phyloP scores from a whole-genome alignment of 2,888 invertebrate genomes.

The Allacma fusca region DNA sequence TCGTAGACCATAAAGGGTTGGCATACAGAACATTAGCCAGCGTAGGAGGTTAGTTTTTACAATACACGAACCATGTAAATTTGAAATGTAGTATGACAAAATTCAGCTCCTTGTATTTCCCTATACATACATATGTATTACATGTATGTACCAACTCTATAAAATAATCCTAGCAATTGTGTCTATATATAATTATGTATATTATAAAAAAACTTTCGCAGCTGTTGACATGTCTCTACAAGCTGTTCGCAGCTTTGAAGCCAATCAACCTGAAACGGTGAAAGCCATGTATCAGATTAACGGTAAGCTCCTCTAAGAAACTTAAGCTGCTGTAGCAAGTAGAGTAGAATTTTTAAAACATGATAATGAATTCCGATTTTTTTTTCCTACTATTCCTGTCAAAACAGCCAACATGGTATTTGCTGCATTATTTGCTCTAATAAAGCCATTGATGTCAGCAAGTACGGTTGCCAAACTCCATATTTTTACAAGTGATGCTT shows the following conservation, averaged over 20 bases:
- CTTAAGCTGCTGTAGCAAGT: too few relatives aligned
- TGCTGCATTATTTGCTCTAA: conserved; percentile 29
- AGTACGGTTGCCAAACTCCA: conserved; percentile 35
- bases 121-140: too few relatives aligned
- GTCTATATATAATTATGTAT: too few relatives aligned
- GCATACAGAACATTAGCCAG: not conserved
- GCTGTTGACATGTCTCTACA: conserved; percentile 31
- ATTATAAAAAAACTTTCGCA: too few relatives aligned
- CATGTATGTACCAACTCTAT: too few relatives aligned
- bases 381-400: too few relatives aligned
- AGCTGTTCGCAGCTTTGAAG: not conserved
- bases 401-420: conserved; percentile 27
- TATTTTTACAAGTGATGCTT: conserved; percentile 6
- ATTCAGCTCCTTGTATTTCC: too few relatives aligned
- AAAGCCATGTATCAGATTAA: conserved; percentile 20
- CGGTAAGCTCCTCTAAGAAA: conserved; percentile 16
- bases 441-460: conserved; percentile 36
- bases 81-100: too few relatives aligned
- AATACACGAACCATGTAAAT: too few relatives aligned
- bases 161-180: too few relatives aligned
- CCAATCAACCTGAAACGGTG: conserved; percentile 19
- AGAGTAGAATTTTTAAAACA: too few relatives aligned
- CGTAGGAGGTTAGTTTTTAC: not conserved
- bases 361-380: too few relatives aligned
- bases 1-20: conserved; percentile 4